Percentiles rank a stretch among this genome's conserved stretches.
Conservation (phyloP, 2,113 vertebrate genomes). For the Hemichromis elongatus region DNA sequence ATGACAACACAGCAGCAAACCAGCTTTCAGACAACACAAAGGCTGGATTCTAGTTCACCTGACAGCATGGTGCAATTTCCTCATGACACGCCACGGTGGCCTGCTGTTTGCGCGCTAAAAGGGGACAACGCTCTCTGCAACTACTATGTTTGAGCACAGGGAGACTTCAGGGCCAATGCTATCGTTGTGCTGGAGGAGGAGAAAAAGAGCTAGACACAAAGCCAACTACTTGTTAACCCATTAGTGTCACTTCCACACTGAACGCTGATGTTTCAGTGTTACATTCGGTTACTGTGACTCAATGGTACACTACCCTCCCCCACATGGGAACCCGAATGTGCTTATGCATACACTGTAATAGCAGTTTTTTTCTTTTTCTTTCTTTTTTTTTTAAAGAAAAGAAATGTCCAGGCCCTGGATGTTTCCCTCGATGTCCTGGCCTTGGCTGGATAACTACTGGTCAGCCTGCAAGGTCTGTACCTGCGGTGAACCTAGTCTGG, state of each 20-base stretch:
- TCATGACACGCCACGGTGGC: conserved; percentile 7
- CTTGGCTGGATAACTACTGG: conserved; percentile 6
- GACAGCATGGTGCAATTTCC: conserved; percentile 3
- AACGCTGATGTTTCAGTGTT: background rate
- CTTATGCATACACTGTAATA: conserved; percentile 8
- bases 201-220: background rate
- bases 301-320: conserved; percentile 1
- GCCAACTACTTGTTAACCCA: conserved; percentile 15
- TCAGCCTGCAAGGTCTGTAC: conserved; percentile 39
- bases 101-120: background rate
- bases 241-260: background rate
- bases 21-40: conserved; percentile 5
- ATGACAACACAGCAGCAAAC: conserved; percentile 40
- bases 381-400: background rate
- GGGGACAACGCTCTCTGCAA: background rate
- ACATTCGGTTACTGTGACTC: conserved; percentile 28
- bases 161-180: background rate
- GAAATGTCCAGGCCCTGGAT: background rate
- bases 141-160: background rate
- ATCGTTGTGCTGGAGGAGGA: background rate
- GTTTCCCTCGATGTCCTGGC: conserved; percentile 36
- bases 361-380: background rate
- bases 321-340: background rate
- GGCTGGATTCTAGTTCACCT: conserved; percentile 33
- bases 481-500: conserved; percentile 13